Percentiles rank a stretch among this genome's conserved stretches.
Conservation (phyloP, 1,140 invertebrate species). For the Trichomalopsis sarcophagae region DNA sequence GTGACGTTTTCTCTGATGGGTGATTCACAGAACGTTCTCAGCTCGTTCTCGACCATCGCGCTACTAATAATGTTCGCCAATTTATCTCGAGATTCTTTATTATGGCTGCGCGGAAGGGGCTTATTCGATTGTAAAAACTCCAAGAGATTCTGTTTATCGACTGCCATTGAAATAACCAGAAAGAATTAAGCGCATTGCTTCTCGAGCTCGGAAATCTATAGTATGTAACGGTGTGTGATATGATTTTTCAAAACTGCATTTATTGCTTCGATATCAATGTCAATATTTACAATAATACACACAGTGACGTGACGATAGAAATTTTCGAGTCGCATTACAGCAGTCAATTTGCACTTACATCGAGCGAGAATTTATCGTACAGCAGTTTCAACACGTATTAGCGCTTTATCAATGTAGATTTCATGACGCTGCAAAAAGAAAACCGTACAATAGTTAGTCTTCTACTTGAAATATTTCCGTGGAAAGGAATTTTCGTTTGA, state of each 20-base stretch:
- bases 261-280: background rate
- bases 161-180: background rate
- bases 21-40: background rate
- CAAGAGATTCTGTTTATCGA: background rate
- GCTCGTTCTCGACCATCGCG: background rate
- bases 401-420: background rate
- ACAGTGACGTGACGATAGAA: too few relatives aligned
- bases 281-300: too few relatives aligned
- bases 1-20: background rate
- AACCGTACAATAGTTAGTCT: background rate
- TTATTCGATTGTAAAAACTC: background rate
- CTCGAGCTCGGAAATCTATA: background rate
- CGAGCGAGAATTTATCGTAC: too few relatives aligned
- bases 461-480: conserved; percentile 13
- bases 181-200: background rate
- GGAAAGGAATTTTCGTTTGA: background rate
- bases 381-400: background rate
- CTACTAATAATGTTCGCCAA: background rate
- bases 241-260: background rate
- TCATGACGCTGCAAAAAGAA: background rate
- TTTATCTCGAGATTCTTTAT: background rate
- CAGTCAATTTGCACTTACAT: too few relatives aligned
- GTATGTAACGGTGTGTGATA: background rate
- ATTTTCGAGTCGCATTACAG: too few relatives aligned
- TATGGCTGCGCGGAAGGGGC: background rate